These are phyloP conservation scores for Vanessa atalanta DNA, from an alignment of 1,140 invertebrate genomes.

Conservation along the genomic window DNA sequence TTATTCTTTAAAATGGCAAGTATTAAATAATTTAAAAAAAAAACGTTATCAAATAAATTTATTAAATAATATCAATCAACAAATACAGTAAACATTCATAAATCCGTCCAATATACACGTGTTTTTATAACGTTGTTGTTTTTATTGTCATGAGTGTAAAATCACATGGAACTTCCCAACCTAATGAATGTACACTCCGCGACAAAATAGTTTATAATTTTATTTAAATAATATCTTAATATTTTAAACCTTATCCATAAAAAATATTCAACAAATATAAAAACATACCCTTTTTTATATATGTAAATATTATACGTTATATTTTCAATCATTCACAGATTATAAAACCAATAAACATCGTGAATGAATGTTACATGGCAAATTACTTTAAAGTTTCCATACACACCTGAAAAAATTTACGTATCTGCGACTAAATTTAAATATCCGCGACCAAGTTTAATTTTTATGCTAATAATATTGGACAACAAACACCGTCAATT, in stretches of 20 bases:
- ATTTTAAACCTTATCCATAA: too few species aligned
- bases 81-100: not conserved
- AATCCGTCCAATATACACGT: slow-evolving; percentile 42
- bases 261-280: too few species aligned
- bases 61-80: not conserved
- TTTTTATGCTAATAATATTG: slow-evolving; percentile 63
- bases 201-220: slow-evolving; percentile 25
- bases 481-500: slow-evolving; percentile 57
- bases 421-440: slow-evolving; percentile 41
- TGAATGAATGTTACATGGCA: not conserved
- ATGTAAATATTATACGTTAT: too few species aligned
- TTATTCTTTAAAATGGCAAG: too few species aligned
- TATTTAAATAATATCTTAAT: not conserved
- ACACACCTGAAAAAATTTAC: slow-evolving; percentile 13
- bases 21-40: too few species aligned
- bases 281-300: too few species aligned
- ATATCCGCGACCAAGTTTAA: slow-evolving; percentile 46
- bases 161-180: slow-evolving; percentile 49
- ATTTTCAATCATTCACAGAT: not conserved
- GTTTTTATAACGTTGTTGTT: slow-evolving; percentile 48
- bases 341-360: too few species aligned
- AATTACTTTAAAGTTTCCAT: not conserved
- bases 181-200: slow-evolving; percentile 54
- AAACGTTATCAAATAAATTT: too few species aligned
- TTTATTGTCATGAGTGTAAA: slow-evolving; percentile 50